Evolutionary conservation across 2,113 vertebrate species (phyloP).

Genomic region (Anolis sagrei): DNA sequence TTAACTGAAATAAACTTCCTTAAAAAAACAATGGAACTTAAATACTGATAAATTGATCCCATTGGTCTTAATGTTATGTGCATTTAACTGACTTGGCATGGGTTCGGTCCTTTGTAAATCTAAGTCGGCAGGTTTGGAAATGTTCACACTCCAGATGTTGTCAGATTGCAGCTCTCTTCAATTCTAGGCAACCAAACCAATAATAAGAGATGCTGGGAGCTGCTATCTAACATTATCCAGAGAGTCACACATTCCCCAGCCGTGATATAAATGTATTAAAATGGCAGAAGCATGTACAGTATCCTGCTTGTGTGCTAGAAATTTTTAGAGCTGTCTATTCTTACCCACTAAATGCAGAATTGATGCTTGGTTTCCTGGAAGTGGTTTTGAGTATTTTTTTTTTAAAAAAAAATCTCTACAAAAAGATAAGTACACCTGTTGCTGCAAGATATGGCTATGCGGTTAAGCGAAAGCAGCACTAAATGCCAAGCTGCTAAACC

Average conservation of each 20-base stretch:
- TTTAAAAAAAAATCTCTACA: neutral
- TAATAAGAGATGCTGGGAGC: neutral
- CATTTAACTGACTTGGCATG: neutral
- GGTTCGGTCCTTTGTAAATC: neutral
- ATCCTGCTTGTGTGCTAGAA: neutral
- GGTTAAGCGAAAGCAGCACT: slow-evolving; percentile 20
- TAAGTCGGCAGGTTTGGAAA: neutral
- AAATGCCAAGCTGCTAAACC: neutral
- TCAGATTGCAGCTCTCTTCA: neutral
- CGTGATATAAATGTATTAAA: neutral
- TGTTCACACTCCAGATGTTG: neutral
- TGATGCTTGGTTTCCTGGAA: slow-evolving; percentile 24
- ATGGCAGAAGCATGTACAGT: neutral
- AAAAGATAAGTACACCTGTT: slow-evolving; percentile 12
- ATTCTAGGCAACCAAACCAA: neutral
- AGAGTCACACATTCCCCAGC: neutral
- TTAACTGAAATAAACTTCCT: neutral
- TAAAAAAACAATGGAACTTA: neutral
- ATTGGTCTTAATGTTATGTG: neutral
- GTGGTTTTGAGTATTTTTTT: slow-evolving; percentile 10
- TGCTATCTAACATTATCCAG: neutral
- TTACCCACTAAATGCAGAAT: neutral
- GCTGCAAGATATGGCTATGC: slow-evolving; percentile 1
- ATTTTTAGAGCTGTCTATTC: slow-evolving; percentile 22
- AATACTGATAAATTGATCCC: neutral